Base-by-base conservation (phyloP, 2,797 vertebrate genomes). In the Eulemur mongoz region DNA sequence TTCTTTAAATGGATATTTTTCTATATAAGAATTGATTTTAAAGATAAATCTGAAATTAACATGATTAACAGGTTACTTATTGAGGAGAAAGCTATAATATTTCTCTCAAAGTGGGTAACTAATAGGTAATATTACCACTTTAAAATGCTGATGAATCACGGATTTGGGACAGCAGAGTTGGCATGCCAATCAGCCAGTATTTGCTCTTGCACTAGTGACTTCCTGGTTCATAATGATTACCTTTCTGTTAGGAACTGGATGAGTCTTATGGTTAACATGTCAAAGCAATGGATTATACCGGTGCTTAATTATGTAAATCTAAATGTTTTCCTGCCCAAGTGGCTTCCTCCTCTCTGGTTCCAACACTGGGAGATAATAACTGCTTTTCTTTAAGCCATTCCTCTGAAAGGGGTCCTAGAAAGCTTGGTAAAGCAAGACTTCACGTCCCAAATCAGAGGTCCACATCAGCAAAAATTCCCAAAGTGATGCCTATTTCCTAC, bases 31-130 rank as follows among this genome's bases (percentile, higher is more conserved):
- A 73, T 0, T 73, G 61, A 20, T 48, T 87, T 88, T 73, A 69
- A 89, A 89, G 73, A 67, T 48, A 81, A 95, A 50, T 54, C 22
- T 83, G 57, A 95, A 76, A 89, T 87, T 94, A 81, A 84, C 30
- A 72, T 67, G 63, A 69, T 67, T 35, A 25, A 30, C 48, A 81
- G 45, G 48, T 59, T 85, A 32, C 59, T 96, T 95, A 92, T 50
- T 61, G 10, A 84, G 65, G n/a, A 90, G 45, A 79, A 73, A 89
- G 25, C 43, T 92, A 4, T 59, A 84, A 78, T 20, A 89, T 48
- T 45, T 80, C 50, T 52, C 40, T 59, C 45, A 67, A 95, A 94
- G 32, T 23, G 14, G 69, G 40, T 52, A 83, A 90, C 27, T 67
- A 75, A n/a, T 7, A 94, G 50, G 75, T 79, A 48, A 27, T 78